Percentiles rank a stretch among this genome's conserved stretches.
phyloP scores from a whole-genome alignment of 2,113 vertebrate species.

The Callipepla squamata region DNA sequence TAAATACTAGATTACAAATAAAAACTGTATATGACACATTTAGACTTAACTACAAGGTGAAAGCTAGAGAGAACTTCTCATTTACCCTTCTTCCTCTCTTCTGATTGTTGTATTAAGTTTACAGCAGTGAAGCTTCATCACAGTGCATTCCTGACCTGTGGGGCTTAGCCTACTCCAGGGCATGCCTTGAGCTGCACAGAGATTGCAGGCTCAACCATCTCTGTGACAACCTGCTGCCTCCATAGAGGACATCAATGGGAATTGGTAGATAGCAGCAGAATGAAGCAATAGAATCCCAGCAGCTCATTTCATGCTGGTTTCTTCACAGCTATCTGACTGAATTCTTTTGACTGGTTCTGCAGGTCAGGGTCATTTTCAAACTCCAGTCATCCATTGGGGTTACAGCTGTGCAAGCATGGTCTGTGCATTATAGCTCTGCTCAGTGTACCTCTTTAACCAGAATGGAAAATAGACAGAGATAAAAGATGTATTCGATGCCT shows the following conservation, averaged over 20 bases:
- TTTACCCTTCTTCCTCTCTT: not conserved
- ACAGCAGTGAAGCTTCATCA: not conserved
- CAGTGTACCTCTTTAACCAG: not conserved
- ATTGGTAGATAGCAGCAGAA: not conserved
- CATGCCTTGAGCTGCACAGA: not conserved
- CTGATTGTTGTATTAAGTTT: slow-evolving; percentile 12
- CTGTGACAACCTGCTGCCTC: not conserved
- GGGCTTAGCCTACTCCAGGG: not conserved
- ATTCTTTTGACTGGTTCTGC: not conserved
- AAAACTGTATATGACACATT: not conserved
- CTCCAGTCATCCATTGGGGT: not conserved
- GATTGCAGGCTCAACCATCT: not conserved
- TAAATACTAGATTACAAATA: not conserved
- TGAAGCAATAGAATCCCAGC: not conserved
- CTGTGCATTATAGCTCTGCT: not conserved
- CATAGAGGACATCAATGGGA: slow-evolving; percentile 16
- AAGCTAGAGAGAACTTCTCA: not conserved
- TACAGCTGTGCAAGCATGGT: not conserved
- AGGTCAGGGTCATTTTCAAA: slow-evolving; percentile 23
- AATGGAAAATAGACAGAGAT: not conserved
- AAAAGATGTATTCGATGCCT: not conserved
- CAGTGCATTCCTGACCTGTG: not conserved
- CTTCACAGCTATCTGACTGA: slow-evolving; percentile 4
- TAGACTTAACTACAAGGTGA: not conserved
- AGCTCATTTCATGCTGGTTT: slow-evolving; percentile 5